Evolutionary conservation across 2,888 invertebrate species (phyloP).

Genomic region (Pilophorus perplexus): DNA sequence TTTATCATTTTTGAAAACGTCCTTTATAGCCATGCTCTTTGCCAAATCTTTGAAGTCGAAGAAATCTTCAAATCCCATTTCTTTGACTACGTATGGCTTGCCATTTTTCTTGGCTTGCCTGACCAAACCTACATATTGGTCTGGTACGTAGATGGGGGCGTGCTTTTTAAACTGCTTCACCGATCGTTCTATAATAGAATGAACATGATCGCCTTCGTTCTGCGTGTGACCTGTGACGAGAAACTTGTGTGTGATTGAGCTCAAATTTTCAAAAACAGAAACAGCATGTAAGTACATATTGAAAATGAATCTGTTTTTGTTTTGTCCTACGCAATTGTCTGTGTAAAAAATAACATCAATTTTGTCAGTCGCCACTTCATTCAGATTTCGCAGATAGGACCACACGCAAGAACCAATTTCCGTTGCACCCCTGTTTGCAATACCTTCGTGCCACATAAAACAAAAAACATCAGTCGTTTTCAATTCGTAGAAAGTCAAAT

Average conservation of each 20-base stretch:
- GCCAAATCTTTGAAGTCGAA: neutral
- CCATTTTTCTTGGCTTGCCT: neutral
- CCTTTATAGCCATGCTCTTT: neutral
- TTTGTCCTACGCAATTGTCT: constrained; percentile 46
- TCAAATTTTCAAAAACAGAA: constrained; percentile 36
- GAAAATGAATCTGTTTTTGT: constrained; percentile 47
- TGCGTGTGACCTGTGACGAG: constrained; percentile 47
- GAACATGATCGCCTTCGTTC: constrained; percentile 47
- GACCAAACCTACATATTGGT: constrained; percentile 26
- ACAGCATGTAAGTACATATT: constrained; percentile 46
- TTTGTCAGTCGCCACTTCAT: neutral
- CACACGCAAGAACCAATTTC: constrained; percentile 48
- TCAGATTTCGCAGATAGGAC: constrained; percentile 31
- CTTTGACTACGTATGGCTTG: neutral
- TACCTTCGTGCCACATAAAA: constrained; percentile 48
- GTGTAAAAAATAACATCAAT: constrained; percentile 2
- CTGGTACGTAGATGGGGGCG: constrained; percentile 39
- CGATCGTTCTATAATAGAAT: constrained; percentile 45
- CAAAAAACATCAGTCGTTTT: constrained; percentile 40
- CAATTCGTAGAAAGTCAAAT: constrained; percentile 47
- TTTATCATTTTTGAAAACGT: neutral
- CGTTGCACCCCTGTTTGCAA: constrained; percentile 33
- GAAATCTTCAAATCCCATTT: neutral
- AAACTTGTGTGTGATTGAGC: constrained; percentile 47
- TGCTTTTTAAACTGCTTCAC: constrained; percentile 44